Evolutionary conservation across 2,797 vertebrate genomes (phyloP).

Genomic region (Rachycentron canadum): DNA sequence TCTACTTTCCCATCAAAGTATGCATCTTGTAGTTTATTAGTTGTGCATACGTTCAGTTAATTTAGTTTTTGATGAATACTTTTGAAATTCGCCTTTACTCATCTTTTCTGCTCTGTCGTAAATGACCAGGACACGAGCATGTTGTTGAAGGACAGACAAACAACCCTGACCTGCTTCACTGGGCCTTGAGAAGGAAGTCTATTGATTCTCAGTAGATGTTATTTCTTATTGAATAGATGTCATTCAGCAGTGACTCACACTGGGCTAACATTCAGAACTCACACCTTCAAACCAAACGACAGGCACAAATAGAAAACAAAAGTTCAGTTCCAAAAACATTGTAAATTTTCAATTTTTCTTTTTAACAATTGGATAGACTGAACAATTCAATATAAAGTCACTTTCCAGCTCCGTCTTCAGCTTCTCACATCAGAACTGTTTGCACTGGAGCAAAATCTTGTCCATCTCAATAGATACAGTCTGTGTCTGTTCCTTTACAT

Average conservation of each 20-base stretch:
- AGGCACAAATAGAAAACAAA: conserved; percentile 1
- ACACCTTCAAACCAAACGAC: background rate
- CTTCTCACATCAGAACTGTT: conserved; percentile 45
- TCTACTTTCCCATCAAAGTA: conserved; percentile 10
- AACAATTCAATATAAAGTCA: background rate
- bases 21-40: conserved; percentile 13
- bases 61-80: too few relatives aligned
- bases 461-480: conserved; percentile 47
- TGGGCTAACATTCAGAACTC: conserved; percentile 11
- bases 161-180: background rate
- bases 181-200: background rate
- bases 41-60: background rate
- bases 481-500: conserved; percentile 39
- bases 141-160: conserved; percentile 15
- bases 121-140: background rate
- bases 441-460: conserved; percentile 86
- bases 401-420: conserved; percentile 15
- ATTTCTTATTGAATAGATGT: conserved; percentile 22
- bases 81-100: background rate
- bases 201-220: background rate
- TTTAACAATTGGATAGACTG: background rate
- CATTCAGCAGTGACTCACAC: conserved; percentile 7
- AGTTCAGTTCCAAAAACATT: background rate
- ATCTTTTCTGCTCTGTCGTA: conserved; percentile 4
- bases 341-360: background rate